Evolutionary conservation across 2,888 invertebrate species (phyloP), one percentile per base, ranked within the genome.

Genomic region (Mesorhabditis sp.): DNA sequence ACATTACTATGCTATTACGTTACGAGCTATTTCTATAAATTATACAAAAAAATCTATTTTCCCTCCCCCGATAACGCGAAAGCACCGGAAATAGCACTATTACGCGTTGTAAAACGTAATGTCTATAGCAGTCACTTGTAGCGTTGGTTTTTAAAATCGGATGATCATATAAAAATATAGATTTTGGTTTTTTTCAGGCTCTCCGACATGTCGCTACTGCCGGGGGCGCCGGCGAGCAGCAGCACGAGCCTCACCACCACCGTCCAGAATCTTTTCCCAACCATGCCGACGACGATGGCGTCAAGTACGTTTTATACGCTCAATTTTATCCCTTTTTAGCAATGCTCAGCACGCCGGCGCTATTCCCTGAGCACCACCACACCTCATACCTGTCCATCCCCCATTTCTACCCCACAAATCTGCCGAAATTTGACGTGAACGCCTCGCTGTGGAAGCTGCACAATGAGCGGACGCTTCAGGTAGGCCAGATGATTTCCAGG

Each of bases 401-500:
- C n/a, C 58, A 50, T 50, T n/a, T n/a, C 7, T 50, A 50, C n/a
- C 10, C 58, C n/a, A 28, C 28, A 28, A 10, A 50, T 2, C 58
- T 50, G 1, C 58, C 58, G n/a, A 10, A 50, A 10, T 50, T 50
- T 50, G 10, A 10, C 58, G n/a, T n/a, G 58, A 50, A 50, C 58
- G 58, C 58, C n/a, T n/a, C 58, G 10, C n/a, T 50, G n/a, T 50
- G 58, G 58, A 50, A 50, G n/a, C n/a, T 50, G 58, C 58, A 50
- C 58, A 50, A 50, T 50, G 58, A 50, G n/a, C 7, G n/a, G 58
- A 50, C 58, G 7, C n/a, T 50, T 10, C 58, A 50, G 58, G 58
- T 50, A 13, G 28, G 28, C 28, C 28, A 28, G 28, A 28, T 28
- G 28, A 28, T 28, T 28, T 28, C 28, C 28, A 28, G 28, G 28